phyloP scores from a whole-genome alignment of 2,797 vertebrate species.

The Falco naumanni region DNA sequence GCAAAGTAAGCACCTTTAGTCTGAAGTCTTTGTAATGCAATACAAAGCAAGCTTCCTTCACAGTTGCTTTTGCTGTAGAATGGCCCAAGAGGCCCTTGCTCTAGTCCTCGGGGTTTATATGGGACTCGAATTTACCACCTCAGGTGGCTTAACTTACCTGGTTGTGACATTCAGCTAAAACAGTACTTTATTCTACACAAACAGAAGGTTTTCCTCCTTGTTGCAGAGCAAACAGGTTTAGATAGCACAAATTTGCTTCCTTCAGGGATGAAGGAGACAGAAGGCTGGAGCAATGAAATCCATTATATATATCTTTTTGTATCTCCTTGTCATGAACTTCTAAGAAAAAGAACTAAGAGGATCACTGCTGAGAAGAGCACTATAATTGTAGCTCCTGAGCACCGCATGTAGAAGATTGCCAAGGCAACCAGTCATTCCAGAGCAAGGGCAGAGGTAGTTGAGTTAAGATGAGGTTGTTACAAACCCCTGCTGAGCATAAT shows the following conservation, averaged over 20 bases:
- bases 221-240: slow-evolving; percentile 41
- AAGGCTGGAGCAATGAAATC: slow-evolving; percentile 64
- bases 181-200: neutral
- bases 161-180: neutral
- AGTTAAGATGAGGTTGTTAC: slow-evolving; percentile 71
- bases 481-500: slow-evolving; percentile 70
- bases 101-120: neutral
- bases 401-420: slow-evolving; percentile 60
- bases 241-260: slow-evolving; percentile 22
- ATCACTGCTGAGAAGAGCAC: slow-evolving; percentile 74
- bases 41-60: neutral
- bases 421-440: slow-evolving; percentile 75
- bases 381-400: slow-evolving; percentile 73
- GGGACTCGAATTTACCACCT: neutral
- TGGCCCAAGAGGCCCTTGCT: neutral
- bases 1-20: neutral
- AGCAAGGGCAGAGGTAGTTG: slow-evolving; percentile 66
- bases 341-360: slow-evolving; percentile 74
- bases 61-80: neutral
- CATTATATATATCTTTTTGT: slow-evolving; percentile 74
- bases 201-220: slow-evolving; percentile 12
- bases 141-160: neutral
- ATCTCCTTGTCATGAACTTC: slow-evolving; percentile 71
- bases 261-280: neutral
- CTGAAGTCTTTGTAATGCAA: neutral